Base-by-base conservation (phyloP, 2,113 vertebrate species). In the Xenopus laevis region DNA sequence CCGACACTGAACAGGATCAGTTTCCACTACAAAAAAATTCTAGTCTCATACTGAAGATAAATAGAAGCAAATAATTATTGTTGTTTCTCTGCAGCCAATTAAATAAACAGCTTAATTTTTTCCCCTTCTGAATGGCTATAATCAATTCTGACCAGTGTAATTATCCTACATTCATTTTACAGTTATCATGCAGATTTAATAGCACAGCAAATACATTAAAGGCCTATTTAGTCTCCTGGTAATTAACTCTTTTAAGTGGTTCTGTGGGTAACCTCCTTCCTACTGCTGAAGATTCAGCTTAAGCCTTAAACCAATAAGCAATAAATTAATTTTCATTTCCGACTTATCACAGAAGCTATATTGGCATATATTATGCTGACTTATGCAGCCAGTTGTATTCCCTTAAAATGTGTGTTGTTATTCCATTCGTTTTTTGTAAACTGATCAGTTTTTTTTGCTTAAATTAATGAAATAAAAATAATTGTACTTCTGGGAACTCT, bases 401-500 rank as follows among this genome's bases (percentile, higher is more conserved):
- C 23, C 57, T 61, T 65, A 40, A 44, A 67, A 68, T 40, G 60
- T 52, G 57, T 30, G 17, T 23, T 50, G 33, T 18, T 40, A 15
- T 27, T 65, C 46, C 27, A 50, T 33, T 63, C 67, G 72, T 15
- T 67, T 74, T 68, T 53, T 52, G 17, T 50, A 13, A 50, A 12
- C 15, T 50, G 47, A 10, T 13, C 11, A 1, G n/a, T 50, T 60
- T 52, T 45, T 44, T 60, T 53, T 44, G 46, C 44, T 76, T 69
- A 53, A 20, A 60, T 40, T 69, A 69, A 69, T 69, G 58, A 68
- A 62, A 68, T 62, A 58, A 58, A 69, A 63, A 76, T 68, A 52
- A 74, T 53, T 50, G 8, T 50, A 13, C 15, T 50, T 6, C 15
- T 50, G 10, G 11, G 4, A 27, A 27, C 23, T 27, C 23, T 27